Conservation (phyloP, 2,888 invertebrate genomes). For the Plebejus argus region DNA sequence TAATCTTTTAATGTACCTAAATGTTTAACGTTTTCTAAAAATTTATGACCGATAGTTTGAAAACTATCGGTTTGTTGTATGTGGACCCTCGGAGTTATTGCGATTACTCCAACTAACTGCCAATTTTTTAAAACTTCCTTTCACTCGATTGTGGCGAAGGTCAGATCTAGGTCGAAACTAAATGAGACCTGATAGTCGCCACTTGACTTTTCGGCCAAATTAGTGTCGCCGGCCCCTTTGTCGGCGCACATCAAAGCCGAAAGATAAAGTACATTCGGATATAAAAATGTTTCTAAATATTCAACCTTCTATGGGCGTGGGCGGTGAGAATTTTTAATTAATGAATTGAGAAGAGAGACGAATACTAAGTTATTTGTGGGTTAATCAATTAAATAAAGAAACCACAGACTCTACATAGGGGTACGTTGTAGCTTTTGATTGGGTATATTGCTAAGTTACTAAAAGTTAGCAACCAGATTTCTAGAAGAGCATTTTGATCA, state of each 20-base stretch:
- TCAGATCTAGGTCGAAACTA: slow-evolving; percentile 42
- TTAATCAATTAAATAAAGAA: background rate
- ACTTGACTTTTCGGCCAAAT: slow-evolving; percentile 52
- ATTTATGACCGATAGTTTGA: no score
- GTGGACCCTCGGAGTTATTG: no score
- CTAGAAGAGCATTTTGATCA: no score
- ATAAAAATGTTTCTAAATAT: slow-evolving; percentile 3
- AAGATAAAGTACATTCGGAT: slow-evolving; percentile 45
- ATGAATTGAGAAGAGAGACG: background rate
- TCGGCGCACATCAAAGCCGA: slow-evolving; percentile 53
- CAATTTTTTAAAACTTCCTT: background rate
- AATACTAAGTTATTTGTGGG: background rate
- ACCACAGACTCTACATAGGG: no score
- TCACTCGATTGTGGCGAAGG: slow-evolving; percentile 29
- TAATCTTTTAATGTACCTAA: no score
- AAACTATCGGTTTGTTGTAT: no score
- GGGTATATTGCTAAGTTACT: no score
- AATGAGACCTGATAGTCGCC: slow-evolving; percentile 45
- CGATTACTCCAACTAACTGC: background rate
- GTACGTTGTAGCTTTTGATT: no score
- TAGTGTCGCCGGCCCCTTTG: slow-evolving; percentile 55
- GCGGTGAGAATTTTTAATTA: background rate
- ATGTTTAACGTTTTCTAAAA: no score
- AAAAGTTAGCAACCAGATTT: no score
- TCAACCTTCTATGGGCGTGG: background rate